phyloP scores from a whole-genome alignment of 2,888 invertebrate genomes.

The Barypeithes pellucidus region DNA sequence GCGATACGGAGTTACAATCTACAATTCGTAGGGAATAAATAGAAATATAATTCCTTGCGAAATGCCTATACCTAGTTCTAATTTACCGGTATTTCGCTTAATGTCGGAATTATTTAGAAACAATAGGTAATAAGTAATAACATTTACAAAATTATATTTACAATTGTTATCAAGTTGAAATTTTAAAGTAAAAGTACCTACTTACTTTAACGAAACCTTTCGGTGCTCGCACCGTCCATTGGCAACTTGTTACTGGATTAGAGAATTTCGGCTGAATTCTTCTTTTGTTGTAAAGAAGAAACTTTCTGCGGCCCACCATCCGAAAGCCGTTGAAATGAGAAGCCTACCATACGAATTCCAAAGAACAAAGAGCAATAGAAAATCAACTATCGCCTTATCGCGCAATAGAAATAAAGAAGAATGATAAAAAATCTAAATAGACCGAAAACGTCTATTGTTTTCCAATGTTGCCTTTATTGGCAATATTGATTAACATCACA shows the following conservation, averaged over 20 bases:
- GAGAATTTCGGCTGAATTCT: not conserved
- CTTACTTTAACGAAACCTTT: conserved; percentile 5
- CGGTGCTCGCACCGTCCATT: conserved; percentile 4
- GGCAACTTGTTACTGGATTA: not conserved
- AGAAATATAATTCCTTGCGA: not conserved
- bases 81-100: not conserved
- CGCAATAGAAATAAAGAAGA: conserved; percentile 24
- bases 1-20: too few species aligned
- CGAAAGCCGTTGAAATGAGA: conserved; percentile 4
- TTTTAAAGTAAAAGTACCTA: not conserved
- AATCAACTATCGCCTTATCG: conserved; percentile 5
- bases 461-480: conserved; percentile 10
- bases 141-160: not conserved
- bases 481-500: not conserved
- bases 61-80: not conserved
- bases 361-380: conserved; percentile 17
- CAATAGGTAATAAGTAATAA: conserved; percentile 10
- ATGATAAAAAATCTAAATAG: conserved; percentile 13
- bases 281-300: too few species aligned
- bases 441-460: conserved; percentile 13
- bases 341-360: not conserved
- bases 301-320: not conserved
- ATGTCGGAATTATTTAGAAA: not conserved
- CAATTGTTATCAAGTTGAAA: not conserved
- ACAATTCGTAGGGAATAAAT: too few species aligned